Percentiles rank a stretch among this genome's conserved stretches.
phyloP scores from a whole-genome alignment of 2,888 invertebrate species.

The Heliconius ismenius region DNA sequence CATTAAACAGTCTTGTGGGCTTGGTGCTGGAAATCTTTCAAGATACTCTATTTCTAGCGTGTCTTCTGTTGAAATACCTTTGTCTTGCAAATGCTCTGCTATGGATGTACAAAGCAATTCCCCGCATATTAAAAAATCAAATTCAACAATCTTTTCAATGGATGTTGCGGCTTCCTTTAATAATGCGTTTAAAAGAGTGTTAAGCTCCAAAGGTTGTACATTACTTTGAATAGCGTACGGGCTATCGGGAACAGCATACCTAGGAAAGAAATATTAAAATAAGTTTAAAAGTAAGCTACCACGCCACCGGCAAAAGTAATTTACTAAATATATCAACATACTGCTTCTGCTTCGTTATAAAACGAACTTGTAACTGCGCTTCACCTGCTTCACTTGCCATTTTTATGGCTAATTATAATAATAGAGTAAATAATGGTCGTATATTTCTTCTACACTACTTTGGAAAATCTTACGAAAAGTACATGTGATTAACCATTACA shows the following conservation, averaged over 20 bases:
- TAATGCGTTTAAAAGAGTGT: slow-evolving; percentile 89
- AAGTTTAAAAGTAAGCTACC: slow-evolving; percentile 24
- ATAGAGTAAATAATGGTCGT: neutral
- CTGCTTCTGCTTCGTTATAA: slow-evolving; percentile 91
- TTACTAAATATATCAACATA: slow-evolving; percentile 71
- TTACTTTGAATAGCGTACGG: slow-evolving; percentile 91
- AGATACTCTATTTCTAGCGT: slow-evolving; percentile 95
- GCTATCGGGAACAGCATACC: slow-evolving; percentile 93
- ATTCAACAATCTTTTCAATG: slow-evolving; percentile 81
- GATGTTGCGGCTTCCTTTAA: slow-evolving; percentile 81
- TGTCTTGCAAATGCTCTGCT: slow-evolving; percentile 88
- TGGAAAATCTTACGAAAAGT: slow-evolving; percentile 1
- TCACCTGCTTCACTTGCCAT: slow-evolving; percentile 55
- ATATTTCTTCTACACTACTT: neutral
- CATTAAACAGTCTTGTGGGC: slow-evolving; percentile 94
- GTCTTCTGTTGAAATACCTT: slow-evolving; percentile 89
- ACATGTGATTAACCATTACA: slow-evolving; percentile 16
- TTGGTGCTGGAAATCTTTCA: slow-evolving; percentile 93
- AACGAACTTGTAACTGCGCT: slow-evolving; percentile 88
- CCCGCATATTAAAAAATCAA: slow-evolving; percentile 94
- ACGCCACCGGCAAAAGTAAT: slow-evolving; percentile 44
- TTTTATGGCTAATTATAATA: neutral
- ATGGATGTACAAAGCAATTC: slow-evolving; percentile 89
- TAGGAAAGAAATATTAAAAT: slow-evolving; percentile 59
- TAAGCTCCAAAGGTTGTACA: slow-evolving; percentile 86